Percentiles rank a stretch among this genome's conserved stretches.
Conservation (phyloP, 2,113 vertebrate species). For the Glaucomys volans region DNA sequence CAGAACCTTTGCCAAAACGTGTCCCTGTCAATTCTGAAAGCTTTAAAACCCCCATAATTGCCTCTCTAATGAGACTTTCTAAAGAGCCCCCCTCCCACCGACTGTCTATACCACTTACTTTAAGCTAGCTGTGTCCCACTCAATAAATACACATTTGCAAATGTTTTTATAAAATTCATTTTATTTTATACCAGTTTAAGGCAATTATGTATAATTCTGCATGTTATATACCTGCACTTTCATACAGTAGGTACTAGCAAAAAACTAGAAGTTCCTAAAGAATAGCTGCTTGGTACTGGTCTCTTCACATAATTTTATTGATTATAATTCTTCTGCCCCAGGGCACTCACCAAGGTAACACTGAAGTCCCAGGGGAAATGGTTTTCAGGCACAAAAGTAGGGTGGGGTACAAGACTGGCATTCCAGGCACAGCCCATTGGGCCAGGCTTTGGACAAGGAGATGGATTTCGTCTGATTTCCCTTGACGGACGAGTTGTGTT, state of each 20-base stretch:
- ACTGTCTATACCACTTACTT: background rate
- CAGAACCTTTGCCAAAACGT: conserved; percentile 65
- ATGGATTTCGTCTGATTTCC: conserved; percentile 79
- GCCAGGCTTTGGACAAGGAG: conserved; percentile 69
- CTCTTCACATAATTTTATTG: background rate
- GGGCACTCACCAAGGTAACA: background rate
- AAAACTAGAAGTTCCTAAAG: background rate
- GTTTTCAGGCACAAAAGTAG: background rate
- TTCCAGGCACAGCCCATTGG: conserved; percentile 55
- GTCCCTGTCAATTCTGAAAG: conserved; percentile 72
- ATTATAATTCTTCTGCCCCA: background rate
- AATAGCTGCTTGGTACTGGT: background rate
- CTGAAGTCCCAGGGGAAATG: background rate
- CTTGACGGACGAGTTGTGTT: conserved; percentile 77
- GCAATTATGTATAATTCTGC: background rate
- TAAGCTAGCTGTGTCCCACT: background rate
- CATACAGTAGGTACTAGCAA: background rate
- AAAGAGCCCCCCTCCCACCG: conserved; percentile 44
- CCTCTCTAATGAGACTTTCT: conserved; percentile 48
- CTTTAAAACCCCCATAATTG: conserved; percentile 57
- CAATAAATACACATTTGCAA: conserved; percentile 47
- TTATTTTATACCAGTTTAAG: conserved; percentile 7
- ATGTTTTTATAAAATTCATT: conserved; percentile 12
- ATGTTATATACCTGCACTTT: background rate
- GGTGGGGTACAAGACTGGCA: conserved; percentile 48